Evolutionary conservation across 2,888 invertebrate species (phyloP).

Genomic region (Heliothis peltigera): DNA sequence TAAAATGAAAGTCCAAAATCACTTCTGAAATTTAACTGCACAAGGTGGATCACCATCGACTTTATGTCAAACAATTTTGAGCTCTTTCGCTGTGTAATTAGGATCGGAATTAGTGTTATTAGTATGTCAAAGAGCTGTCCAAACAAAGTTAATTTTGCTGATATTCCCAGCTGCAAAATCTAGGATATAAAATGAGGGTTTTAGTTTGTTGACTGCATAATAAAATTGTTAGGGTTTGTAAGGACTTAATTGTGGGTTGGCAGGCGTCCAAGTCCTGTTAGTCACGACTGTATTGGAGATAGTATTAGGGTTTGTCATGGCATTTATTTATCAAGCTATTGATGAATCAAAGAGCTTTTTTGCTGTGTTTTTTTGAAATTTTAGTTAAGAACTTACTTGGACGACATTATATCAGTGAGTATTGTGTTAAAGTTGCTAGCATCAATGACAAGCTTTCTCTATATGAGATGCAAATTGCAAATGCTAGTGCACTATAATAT

Average conservation of each 20-base stretch:
- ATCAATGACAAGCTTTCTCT: no score
- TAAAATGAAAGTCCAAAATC: constrained; percentile 8
- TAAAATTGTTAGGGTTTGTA: constrained; percentile 43
- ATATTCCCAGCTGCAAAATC: constrained; percentile 6
- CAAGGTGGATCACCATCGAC: not conserved
- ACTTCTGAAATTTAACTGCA: not conserved
- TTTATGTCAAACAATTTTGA: constrained; percentile 13
- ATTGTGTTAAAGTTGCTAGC: no score
- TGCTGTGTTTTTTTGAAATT: not conserved
- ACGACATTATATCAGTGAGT: no score
- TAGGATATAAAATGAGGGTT: constrained; percentile 27
- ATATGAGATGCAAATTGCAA: no score
- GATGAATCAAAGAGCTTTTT: constrained; percentile 31
- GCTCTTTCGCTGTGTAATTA: accelerated
- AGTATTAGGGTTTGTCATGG: constrained; percentile 44
- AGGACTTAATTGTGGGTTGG: constrained; percentile 49
- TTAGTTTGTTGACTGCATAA: constrained; percentile 37
- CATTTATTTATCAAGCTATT: constrained; percentile 37
- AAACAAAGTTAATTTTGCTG: constrained; percentile 38
- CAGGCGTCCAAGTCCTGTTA: constrained; percentile 45
- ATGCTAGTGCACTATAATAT: no score
- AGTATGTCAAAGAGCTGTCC: constrained; percentile 28
- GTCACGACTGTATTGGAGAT: constrained; percentile 49
- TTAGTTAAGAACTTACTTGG: not conserved
- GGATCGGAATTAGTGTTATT: not conserved